Percentiles rank a stretch among this genome's conserved stretches.
Evolutionary conservation across 1,140 invertebrate species (phyloP).

Genomic region (Eriocheir sinensis): DNA sequence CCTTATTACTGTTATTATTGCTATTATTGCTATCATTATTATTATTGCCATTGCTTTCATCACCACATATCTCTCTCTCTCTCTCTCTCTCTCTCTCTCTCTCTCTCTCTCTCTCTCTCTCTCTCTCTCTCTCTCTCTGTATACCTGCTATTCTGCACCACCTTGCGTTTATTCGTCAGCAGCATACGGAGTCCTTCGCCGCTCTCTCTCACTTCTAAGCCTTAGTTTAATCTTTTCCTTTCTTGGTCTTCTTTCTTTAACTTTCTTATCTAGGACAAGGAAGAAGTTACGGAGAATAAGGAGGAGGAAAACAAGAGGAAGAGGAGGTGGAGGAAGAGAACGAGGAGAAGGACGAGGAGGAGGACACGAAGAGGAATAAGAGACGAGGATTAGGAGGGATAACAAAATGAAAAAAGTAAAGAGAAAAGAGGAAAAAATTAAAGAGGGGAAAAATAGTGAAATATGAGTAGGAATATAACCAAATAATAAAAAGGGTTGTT

Average conservation of each 20-base stretch:
- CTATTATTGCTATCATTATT: too few species aligned
- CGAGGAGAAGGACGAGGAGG: neutral
- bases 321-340: neutral
- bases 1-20: too few species aligned
- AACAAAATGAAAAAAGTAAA: neutral
- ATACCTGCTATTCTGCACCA: too few species aligned
- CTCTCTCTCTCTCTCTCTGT: too few species aligned
- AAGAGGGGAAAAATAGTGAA: neutral
- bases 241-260: neutral
- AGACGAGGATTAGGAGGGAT: neutral
- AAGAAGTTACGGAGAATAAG: too few species aligned
- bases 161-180: too few species aligned
- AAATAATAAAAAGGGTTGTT: neutral
- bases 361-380: neutral
- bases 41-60: too few species aligned
- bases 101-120: constrained; percentile 32
- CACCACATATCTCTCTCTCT: constrained; percentile 56
- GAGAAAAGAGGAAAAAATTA: neutral
- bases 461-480: neutral
- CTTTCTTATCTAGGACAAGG: neutral
- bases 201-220: neutral
- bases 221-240: neutral
- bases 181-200: too few species aligned
- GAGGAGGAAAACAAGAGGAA: neutral
- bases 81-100: constrained; percentile 58